Evolutionary conservation across 2,888 invertebrate species (phyloP), one percentile per base, ranked within the genome.

Genomic region (Thymelicus lineola): DNA sequence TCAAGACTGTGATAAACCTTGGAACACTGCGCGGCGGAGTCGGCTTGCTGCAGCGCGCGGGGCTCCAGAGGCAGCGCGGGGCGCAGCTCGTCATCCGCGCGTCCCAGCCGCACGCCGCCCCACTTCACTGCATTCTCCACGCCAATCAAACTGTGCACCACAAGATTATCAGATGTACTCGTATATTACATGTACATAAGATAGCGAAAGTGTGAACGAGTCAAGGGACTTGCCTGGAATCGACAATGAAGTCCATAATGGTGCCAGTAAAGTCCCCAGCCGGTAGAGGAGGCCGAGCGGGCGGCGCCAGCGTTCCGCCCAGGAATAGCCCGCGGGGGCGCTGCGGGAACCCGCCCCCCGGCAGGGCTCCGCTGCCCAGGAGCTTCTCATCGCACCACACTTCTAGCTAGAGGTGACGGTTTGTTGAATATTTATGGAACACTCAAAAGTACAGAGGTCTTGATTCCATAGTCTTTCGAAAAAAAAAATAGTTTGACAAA

Each of bases 231-330:
- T 86, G 97, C 97, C 95, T 94, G 50, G 96, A 95, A 80, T 98
- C 97, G 73, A 98, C 96, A 66, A 98, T 96, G 20, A 97, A 94
- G 86, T 98, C 98, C 71, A 96, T 96, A 9, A 98, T 95, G 6
- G 97, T 97, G 5, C 98, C 98, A 57, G 95, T 94, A 61, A 98
- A 94, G 6, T 96, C 95, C 0, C 74, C 75, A 0, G 82, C 74
- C 45, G 95, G 72, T 89, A 94, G 66, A 86, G 86, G 53, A 88
- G 86, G 14, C 96, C 72, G 96, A 91, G 66, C 58, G 94, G 89
- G 36, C 38, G 35, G 14, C 91, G 92, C 84, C 0, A 96, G 96
- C 14, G 96, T 90, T 0, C 98, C 98, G 3, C 98, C 98, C 66
- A 98, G 93, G 83, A 95, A 97, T 9, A 98, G 86, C 0, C 97